A percentile compares a stretch with the other conserved stretches of the same genome.
These are phyloP conservation scores for Upupa epops DNA, from an alignment of 2,113 vertebrate species.

Conservation along the genomic window DNA sequence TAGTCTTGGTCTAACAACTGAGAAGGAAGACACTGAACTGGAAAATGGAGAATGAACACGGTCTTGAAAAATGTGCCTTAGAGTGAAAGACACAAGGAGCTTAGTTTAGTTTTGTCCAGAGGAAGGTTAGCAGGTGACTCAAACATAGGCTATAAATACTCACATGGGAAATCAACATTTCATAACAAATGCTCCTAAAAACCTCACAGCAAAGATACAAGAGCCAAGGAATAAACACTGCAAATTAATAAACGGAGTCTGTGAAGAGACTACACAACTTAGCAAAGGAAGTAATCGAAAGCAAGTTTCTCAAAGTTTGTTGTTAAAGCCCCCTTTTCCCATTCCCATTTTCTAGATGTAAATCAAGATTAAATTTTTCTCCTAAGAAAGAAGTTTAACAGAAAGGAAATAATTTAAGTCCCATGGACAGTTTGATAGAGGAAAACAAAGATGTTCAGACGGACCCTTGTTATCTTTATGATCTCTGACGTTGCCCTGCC, in stretches of 20 bases:
- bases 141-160: constrained; percentile 14
- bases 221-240: background rate
- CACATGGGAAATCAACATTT: constrained; percentile 27
- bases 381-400: background rate
- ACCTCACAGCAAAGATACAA: background rate
- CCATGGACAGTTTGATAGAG: background rate
- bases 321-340: background rate
- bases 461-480: background rate
- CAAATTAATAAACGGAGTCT: background rate
- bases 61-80: background rate
- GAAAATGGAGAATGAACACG: background rate
- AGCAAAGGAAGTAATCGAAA: background rate
- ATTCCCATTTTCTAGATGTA: background rate
- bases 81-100: background rate
- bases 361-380: background rate
- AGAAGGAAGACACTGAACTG: background rate
- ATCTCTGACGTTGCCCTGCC: background rate
- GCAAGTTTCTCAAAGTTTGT: background rate
- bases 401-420: background rate
- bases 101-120: constrained; percentile 10
- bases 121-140: constrained; percentile 34
- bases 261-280: background rate
- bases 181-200: background rate
- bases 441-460: background rate
- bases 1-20: background rate